Base-by-base conservation (phyloP, 2,888 invertebrate species). In the Sphaerophoria rueppellii region DNA sequence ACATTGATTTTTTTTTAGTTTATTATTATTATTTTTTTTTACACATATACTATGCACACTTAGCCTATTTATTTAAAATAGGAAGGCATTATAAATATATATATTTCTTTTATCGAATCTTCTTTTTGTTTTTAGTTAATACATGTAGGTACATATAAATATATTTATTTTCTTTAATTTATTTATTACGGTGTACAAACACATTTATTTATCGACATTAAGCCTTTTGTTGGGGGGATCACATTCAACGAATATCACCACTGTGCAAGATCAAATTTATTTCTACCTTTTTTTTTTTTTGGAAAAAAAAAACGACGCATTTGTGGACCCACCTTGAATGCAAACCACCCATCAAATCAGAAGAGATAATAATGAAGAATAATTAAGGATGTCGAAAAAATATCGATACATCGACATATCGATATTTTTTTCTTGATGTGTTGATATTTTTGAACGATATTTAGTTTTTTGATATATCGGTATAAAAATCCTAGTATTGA, bases 31-130 rank as follows among this genome's bases (percentile, higher is more conserved):
- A 46, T 34, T 35, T 78, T 50, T 65, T 60, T 69, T 73, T 65
- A 60, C 55, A 67, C 67, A 67, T 79, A 73, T 81, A 69, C 58
- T 77, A 85, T 85, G 85, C 85, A 85, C 85, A 81, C 85, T 81
- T 81, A 81, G 85, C 85, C 85, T 85, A 85, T 85, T 85, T 81
- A 73, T 81, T 34, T 40, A 81, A 85, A 85, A 85, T 85, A 85
- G 85, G 85, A 85, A 85, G 85, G 85, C 85, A 85, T 85, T 81
- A 80, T 72, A 67, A 79, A 79, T 79, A 71, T 69, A 46, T 37
- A 63, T 58, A 48, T 65, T 60, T 72, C 46, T 35, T 71, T 75
- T 79, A 4, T 48, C 55, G 40, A 24, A 43, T 46, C 63, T 2
- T 40, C 55, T 67, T 34, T 70, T 0, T 34, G 61, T 6, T 67